Base-by-base conservation (phyloP, 2,888 invertebrate species). In the Lottia scabra region DNA sequence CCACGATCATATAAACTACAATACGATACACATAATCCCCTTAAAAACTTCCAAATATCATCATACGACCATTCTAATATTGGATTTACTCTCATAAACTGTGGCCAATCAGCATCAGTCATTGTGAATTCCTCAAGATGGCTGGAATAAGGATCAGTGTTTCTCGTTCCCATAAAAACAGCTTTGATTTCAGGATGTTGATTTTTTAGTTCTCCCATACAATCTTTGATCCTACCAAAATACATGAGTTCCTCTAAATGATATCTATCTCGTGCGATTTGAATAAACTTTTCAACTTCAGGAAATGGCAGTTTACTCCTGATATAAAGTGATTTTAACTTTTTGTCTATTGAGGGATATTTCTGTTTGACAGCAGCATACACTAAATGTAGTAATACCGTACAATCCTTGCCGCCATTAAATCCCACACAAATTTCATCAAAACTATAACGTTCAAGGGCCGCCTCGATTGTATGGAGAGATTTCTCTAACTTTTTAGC, bases 341-440 rank as follows among this genome's bases (percentile, higher is more conserved):
- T 84, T 10, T 75, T 68, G 44, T 76, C 74, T 43, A 78, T 67
- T n/a, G 82, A 80, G 23, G 87, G 88, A 71, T 75, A 85, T 73
- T 84, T 87, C 69, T 82, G 87, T 75, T 80, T 79, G 30, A 92
- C 84, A 15, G 93, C 91, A 2, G 92, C 91, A 79, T 92, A 89
- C 15, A 91, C 90, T 76, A 96, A 89, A 88, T 96, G 94, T 48
- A 99, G 91, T 16, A 99, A 91, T 0, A 94, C 96, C 0, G 98
- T 98, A 88, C 99, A 99, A 91, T 99, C 99, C 91, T 99, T 99
- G 1, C 99, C 99, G 4, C 99, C 99, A 88, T 99, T 99, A 90
- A 99, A 99, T 38, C 97, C 95, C 44, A 99, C 88, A 84, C 96
- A 96, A 19, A 97, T 91, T 89, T 96, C 94, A 70, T 94, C 92